phyloP scores from a whole-genome alignment of 2,113 vertebrate species.

The Cynoglossus semilaevis region DNA sequence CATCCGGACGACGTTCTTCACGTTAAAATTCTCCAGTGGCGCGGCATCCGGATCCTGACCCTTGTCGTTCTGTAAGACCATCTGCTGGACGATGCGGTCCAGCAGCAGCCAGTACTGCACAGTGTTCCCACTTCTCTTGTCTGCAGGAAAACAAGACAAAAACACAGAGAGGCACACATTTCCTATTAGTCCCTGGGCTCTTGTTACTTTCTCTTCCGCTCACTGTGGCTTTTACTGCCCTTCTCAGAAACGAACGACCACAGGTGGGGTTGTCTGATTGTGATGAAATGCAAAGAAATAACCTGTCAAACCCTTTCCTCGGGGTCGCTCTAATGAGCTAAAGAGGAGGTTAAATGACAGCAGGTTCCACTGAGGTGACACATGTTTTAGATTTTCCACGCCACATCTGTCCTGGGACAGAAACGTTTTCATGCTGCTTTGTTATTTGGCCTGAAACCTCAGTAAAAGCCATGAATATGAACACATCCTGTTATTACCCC shows the following conservation, averaged over 20 bases:
- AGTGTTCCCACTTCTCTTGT: constrained; percentile 96
- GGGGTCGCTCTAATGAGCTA: neutral
- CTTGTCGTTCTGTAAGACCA: constrained; percentile 97
- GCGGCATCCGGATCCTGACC: constrained; percentile 94
- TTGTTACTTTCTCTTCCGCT: constrained; percentile 2
- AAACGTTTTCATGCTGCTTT: neutral
- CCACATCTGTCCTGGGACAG: constrained; percentile 4
- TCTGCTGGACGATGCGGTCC: constrained; percentile 96
- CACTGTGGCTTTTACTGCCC: neutral
- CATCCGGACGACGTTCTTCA: constrained; percentile 98
- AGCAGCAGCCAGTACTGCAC: constrained; percentile 98
- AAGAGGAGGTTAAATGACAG: constrained; percentile 1
- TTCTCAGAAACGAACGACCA: neutral
- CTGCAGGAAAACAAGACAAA: constrained; percentile 58
- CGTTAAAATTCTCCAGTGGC: constrained; percentile 98
- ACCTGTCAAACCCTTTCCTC: neutral
- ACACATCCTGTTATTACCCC: neutral
- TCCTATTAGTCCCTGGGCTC: neutral
- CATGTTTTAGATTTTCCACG: neutral
- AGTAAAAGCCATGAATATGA: neutral
- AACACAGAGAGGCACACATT: neutral
- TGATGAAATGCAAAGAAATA: constrained; percentile 3
- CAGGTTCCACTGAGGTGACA: constrained; percentile 8
- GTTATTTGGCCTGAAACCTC: constrained; percentile 3
- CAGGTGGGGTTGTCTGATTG: constrained; percentile 1